phyloP scores from a whole-genome alignment of 2,113 vertebrate species.

The Buteo buteo region DNA sequence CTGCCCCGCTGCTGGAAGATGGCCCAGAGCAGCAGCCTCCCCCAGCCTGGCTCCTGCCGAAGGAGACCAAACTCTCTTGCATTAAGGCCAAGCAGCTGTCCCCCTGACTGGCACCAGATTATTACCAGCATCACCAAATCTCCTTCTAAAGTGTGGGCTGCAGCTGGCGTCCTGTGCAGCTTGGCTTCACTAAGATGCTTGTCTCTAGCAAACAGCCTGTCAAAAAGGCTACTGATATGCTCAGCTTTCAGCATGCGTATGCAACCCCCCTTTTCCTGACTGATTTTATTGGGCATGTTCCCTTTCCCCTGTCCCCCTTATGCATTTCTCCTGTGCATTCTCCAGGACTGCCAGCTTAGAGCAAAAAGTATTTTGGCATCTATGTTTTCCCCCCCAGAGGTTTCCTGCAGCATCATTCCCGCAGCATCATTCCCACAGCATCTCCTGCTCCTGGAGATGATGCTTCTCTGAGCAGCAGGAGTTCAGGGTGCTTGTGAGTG shows the following conservation, averaged over 20 bases:
- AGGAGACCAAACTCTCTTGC: not conserved
- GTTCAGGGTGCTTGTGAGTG: fast-evolving
- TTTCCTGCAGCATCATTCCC: not conserved
- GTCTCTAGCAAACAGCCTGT: not conserved
- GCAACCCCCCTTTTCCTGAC: not conserved
- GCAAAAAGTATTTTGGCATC: not conserved
- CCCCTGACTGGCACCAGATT: not conserved
- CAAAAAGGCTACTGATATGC: not conserved
- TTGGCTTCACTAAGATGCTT: not conserved
- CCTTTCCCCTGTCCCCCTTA: not conserved
- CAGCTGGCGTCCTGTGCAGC: not conserved
- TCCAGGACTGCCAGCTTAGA: not conserved
- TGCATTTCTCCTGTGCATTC: not conserved
- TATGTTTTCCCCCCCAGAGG: fast-evolving
- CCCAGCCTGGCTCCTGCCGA: not conserved
- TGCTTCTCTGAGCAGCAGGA: not conserved
- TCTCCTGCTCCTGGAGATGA: not conserved
- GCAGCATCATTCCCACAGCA: not conserved
- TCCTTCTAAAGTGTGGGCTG: not conserved
- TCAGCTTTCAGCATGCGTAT: not conserved
- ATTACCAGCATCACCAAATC: not conserved
- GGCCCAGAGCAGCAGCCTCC: not conserved
- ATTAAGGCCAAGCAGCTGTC: not conserved
- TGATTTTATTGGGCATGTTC: not conserved
- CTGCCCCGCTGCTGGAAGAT: not conserved